Percentiles rank a stretch among this genome's conserved stretches.
phyloP scores from a whole-genome alignment of 2,888 invertebrate species.

The Morinoia aosen region DNA sequence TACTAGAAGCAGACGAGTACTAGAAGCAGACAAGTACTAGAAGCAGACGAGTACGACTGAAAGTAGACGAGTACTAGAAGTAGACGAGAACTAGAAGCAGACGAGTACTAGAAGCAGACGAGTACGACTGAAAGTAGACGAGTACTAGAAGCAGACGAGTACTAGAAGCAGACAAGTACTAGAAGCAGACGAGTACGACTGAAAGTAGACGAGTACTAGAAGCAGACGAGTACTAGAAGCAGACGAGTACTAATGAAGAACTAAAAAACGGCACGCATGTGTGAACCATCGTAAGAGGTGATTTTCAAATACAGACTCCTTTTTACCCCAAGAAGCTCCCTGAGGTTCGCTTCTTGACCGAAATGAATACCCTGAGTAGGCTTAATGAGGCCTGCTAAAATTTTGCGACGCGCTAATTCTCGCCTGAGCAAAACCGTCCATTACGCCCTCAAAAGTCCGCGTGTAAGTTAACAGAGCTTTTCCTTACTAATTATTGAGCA shows the following conservation, averaged over 20 bases:
- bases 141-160: too few relatives aligned
- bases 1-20: too few relatives aligned
- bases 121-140: too few relatives aligned
- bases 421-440: not conserved
- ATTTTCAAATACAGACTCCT: not conserved
- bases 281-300: not conserved
- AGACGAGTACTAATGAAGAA: not conserved
- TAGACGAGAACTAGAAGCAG: too few relatives aligned
- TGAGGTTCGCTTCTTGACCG: not conserved
- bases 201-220: too few relatives aligned
- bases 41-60: too few relatives aligned
- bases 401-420: not conserved
- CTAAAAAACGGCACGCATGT: not conserved
- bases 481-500: slow-evolving; percentile 38
- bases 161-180: too few relatives aligned
- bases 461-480: slow-evolving; percentile 27
- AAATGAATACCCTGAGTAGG: not conserved
- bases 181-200: too few relatives aligned
- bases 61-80: too few relatives aligned
- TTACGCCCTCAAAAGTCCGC: not conserved
- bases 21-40: too few relatives aligned
- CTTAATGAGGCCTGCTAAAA: not conserved
- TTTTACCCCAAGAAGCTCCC: not conserved
- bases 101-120: too few relatives aligned
- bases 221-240: not conserved